Conservation (phyloP, 2,113 vertebrate species). For the Entomyzon cyanotis region DNA sequence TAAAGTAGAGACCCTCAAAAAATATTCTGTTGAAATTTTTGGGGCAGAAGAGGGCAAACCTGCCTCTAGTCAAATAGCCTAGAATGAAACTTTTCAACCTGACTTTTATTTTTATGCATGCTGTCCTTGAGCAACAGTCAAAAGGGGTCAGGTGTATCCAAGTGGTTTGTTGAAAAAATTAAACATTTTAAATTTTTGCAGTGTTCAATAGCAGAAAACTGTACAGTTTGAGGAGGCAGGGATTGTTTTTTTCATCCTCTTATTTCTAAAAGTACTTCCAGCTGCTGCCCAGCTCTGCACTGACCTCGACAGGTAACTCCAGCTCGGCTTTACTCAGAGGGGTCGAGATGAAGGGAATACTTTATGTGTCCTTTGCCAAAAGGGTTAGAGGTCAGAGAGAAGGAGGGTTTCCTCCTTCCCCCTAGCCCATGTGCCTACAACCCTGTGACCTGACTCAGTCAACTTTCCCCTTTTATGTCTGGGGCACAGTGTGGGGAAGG, state of each 20-base stretch:
- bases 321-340: not conserved
- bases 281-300: not conserved
- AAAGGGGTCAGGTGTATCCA: not conserved
- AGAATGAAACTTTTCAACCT: not conserved
- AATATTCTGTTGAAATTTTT: not conserved
- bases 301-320: not conserved
- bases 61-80: not conserved
- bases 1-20: not conserved
- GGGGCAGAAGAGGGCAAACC: not conserved
- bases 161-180: not conserved
- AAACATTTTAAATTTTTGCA: not conserved
- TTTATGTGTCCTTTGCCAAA: not conserved
- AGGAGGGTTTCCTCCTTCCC: not conserved
- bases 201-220: not conserved
- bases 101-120: not conserved
- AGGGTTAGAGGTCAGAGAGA: not conserved
- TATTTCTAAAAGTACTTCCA: not conserved
- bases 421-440: not conserved
- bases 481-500: not conserved
- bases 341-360: fast-evolving
- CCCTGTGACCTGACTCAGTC: not conserved
- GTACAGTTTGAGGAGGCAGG: not conserved
- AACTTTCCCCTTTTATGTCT: not conserved
- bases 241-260: not conserved
- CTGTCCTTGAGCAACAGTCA: not conserved